A percentile compares a stretch with the other conserved stretches of the same genome.
Evolutionary conservation across 2,113 vertebrate species (phyloP).

Genomic region (Ancistrus triradiatus): DNA sequence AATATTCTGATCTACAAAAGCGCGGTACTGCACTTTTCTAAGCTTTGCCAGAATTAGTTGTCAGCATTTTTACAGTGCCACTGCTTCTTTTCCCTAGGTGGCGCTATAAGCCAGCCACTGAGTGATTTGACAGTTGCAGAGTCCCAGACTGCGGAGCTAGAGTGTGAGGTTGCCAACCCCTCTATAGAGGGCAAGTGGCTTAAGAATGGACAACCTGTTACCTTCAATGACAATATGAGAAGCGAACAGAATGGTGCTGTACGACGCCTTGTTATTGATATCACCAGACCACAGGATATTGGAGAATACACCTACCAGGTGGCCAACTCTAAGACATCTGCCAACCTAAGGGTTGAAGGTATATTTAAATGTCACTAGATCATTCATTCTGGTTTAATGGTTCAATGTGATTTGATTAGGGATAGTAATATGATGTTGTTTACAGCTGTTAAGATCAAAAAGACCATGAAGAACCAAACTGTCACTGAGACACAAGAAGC

Average conservation of each 20-base stretch:
- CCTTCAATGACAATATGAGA: conserved; percentile 71
- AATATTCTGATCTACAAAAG: no score
- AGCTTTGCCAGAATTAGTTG: no score
- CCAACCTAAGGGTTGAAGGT: conserved; percentile 89
- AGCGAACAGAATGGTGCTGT: conserved; percentile 74
- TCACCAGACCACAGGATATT: conserved; percentile 78
- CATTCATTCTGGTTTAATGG: not conserved
- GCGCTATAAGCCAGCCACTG: conserved; percentile 90
- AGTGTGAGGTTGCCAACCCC: conserved; percentile 92
- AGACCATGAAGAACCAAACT: conserved; percentile 90
- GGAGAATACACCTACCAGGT: conserved; percentile 93
- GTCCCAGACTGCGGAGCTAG: conserved; percentile 82
- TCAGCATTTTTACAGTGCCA: no score
- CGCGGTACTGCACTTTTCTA: no score
- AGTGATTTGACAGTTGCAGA: conserved; percentile 86
- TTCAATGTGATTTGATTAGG: not conserved
- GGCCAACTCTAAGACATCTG: conserved; percentile 90
- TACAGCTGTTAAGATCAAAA: conserved; percentile 93
- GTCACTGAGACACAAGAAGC: conserved; percentile 92
- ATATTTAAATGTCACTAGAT: conserved; percentile 6
- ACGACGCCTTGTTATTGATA: conserved; percentile 78
- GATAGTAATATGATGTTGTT: not conserved
- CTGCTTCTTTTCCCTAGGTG: conserved; percentile 66
- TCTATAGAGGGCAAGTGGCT: conserved; percentile 84
- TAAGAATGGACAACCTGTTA: conserved; percentile 75